A percentile compares a stretch with the other conserved stretches of the same genome.
phyloP scores from a whole-genome alignment of 2,888 invertebrate species.

The Ametastegia equiseti region DNA sequence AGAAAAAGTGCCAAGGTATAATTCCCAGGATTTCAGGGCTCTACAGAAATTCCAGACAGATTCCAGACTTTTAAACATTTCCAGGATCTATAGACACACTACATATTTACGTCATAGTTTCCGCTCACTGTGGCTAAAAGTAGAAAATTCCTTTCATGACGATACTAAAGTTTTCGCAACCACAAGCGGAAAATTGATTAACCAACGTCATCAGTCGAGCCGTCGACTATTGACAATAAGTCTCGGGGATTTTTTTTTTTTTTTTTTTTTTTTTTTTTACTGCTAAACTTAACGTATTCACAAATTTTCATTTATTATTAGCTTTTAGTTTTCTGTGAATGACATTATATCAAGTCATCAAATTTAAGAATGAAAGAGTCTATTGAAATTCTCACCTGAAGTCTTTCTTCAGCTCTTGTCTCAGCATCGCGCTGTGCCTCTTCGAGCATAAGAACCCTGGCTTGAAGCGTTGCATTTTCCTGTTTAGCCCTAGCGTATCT shows the following conservation, averaged over 20 bases:
- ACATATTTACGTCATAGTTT: too few species aligned
- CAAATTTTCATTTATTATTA: background rate
- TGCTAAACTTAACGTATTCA: background rate
- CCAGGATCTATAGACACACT: too few species aligned
- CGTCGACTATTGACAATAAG: background rate
- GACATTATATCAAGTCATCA: background rate
- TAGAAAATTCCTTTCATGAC: background rate
- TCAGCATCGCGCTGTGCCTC: constrained; percentile 79
- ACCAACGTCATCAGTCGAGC: background rate
- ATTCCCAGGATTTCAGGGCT: too few species aligned
- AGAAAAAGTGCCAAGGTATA: too few species aligned
- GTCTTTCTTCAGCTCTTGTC: constrained; percentile 76
- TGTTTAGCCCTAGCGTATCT: constrained; percentile 93
- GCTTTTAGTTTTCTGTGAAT: background rate
- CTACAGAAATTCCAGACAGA: too few species aligned
- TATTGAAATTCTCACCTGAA: constrained; percentile 73
- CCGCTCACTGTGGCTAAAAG: too few species aligned
- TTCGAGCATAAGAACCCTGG: constrained; percentile 94
- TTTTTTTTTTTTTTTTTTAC: too few species aligned
- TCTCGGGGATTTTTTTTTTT: background rate
- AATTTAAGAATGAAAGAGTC: background rate
- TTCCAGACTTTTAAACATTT: too few species aligned
- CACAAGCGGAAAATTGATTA: background rate
- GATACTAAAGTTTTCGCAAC: background rate
- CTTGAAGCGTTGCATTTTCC: constrained; percentile 94